These are phyloP conservation scores for Papilio dardanus DNA, from an alignment of 1,140 invertebrate species.

Conservation along the genomic window DNA sequence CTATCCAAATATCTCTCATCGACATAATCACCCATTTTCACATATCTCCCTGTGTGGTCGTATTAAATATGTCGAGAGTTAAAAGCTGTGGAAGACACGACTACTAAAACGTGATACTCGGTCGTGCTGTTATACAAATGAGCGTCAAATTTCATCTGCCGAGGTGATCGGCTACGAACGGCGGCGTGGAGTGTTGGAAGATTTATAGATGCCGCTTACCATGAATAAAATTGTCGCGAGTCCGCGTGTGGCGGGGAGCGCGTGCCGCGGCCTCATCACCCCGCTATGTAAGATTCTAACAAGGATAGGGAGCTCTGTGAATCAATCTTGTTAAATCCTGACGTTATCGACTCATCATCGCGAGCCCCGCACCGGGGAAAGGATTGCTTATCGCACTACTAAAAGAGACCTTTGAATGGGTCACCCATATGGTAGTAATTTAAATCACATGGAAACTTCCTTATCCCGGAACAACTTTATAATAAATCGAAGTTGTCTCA, in stretches of 20 bases:
- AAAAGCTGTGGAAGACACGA: constrained; percentile 43
- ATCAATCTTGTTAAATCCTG: constrained; percentile 68
- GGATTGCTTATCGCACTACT: constrained; percentile 46
- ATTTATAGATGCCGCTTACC: constrained; percentile 68
- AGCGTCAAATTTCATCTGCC: constrained; percentile 66
- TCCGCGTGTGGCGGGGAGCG: constrained; percentile 49
- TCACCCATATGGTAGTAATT: neutral
- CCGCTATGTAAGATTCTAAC: constrained; percentile 63
- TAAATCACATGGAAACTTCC: constrained; percentile 7
- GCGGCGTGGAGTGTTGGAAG: constrained; percentile 55
- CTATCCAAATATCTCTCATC: constrained; percentile 9
- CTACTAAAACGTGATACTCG: constrained; percentile 59
- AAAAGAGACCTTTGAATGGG: constrained; percentile 9
- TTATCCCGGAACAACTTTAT: neutral
- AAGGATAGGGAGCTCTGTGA: constrained; percentile 62
- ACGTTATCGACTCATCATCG: constrained; percentile 67
- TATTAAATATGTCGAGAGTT: constrained; percentile 46
- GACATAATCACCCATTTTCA: constrained; percentile 30
- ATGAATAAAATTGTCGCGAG: constrained; percentile 58
- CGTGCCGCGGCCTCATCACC: constrained; percentile 56
- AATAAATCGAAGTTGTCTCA: neutral
- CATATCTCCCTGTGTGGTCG: constrained; percentile 56
- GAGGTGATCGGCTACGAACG: constrained; percentile 49
- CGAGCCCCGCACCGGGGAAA: constrained; percentile 50
- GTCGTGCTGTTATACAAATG: constrained; percentile 60